A percentile compares a stretch with the other conserved stretches of the same genome.
Evolutionary conservation across 2,797 vertebrate genomes (phyloP).

Genomic region (Melanotaenia boesemani): DNA sequence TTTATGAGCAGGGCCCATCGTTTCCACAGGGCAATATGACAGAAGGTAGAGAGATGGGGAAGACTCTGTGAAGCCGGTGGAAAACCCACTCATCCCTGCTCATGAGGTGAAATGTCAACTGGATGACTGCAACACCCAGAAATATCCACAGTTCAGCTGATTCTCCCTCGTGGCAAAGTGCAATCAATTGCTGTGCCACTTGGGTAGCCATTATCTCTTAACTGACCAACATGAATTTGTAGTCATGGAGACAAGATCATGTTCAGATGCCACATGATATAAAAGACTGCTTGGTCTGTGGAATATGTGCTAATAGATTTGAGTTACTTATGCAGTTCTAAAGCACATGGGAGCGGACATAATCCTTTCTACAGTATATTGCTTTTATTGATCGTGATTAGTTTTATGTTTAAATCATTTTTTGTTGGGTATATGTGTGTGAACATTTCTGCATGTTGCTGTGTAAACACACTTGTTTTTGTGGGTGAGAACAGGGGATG

Average conservation of each 20-base stretch:
- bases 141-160: slow-evolving; percentile 45
- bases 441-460: slow-evolving; percentile 21
- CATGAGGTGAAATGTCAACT: slow-evolving; percentile 68
- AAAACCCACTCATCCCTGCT: slow-evolving; percentile 41
- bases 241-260: slow-evolving; percentile 67
- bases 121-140: slow-evolving; percentile 49
- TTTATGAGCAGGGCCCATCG: slow-evolving; percentile 73
- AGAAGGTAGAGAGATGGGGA: slow-evolving; percentile 54
- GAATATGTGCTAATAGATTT: slow-evolving; percentile 48
- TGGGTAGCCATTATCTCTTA: slow-evolving; percentile 64
- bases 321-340: slow-evolving; percentile 7
- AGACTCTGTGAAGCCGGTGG: slow-evolving; percentile 14
- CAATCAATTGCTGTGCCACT: slow-evolving; percentile 65
- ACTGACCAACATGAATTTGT: slow-evolving; percentile 67
- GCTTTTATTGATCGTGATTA: background rate
- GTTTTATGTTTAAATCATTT: slow-evolving; percentile 3
- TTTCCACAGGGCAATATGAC: slow-evolving; percentile 74
- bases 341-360: background rate
- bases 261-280: slow-evolving; percentile 42
- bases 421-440: background rate
- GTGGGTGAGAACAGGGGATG: slow-evolving; percentile 39
- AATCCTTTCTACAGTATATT: slow-evolving; percentile 1
- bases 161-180: slow-evolving; percentile 40
- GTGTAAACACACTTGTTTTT: slow-evolving; percentile 59
- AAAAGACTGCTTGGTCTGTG: slow-evolving; percentile 47